Base-by-base conservation (phyloP, 2,888 invertebrate genomes). In the Griposia aprilina region DNA sequence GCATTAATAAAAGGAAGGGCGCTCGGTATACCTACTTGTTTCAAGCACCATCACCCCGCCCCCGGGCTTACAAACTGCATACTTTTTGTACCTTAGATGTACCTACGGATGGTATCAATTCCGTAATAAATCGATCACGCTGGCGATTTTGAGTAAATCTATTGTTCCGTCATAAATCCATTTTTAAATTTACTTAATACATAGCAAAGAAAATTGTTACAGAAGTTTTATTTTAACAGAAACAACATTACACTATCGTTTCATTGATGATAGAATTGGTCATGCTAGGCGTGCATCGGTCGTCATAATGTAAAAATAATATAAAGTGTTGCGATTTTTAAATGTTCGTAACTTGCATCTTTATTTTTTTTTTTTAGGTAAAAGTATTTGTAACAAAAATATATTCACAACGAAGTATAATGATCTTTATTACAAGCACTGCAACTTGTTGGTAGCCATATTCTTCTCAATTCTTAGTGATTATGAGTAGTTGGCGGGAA, bases 401-500 rank as follows among this genome's bases (percentile, higher is more conserved):
- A 57, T 13, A 57, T 41, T 50, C 1, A 20, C 57, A 63, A 57
- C 23, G 30, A 59, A 67, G 50, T 77, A 15, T 36, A 55, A 5
- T n/a, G 15, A 8, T 65, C 13, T 17, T 48, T 41, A n/a, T 15
- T 30, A 65, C 41, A 65, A 50, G 36, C 4, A 62, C 17, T 48
- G 30, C 7, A 59, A 60, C 11, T n/a, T 23, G 36, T 65, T 36
- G 45, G 5, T 48, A 72, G 59, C 20, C n/a, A 23, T 74, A 36
- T 20, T 63, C 41, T 57, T 50, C 48, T 45, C n/a, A 60, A 26
- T 55, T 66, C 3, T 41, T 59, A 74, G n/a, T 55, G 15, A n/a
- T 91, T 92, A 95, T 1, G 94, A 93, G 86, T 95, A 95, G 45
- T 87, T 83, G 20, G 91, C 87, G 20, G 96, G 96, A 50, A 97